Percentiles rank a stretch among this genome's conserved stretches.
These are phyloP conservation scores for Melanotaenia parkinsoni DNA, from an alignment of 2,797 vertebrate species.

Conservation along the genomic window DNA sequence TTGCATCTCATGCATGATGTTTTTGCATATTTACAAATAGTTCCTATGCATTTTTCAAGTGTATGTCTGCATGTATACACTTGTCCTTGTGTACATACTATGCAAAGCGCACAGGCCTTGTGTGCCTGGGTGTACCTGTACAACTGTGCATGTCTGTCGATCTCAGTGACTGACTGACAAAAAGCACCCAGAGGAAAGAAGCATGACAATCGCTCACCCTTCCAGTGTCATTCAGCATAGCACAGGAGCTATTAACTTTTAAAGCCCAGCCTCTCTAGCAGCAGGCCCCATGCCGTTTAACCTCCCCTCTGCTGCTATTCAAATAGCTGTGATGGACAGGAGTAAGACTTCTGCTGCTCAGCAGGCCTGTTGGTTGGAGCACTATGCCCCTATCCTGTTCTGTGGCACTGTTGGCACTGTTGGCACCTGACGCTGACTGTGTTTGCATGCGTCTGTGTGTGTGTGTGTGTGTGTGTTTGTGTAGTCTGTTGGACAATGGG, in stretches of 20 bases:
- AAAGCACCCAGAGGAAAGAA: slow-evolving; percentile 64
- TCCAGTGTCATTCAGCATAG: slow-evolving; percentile 76
- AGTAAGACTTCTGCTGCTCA: slow-evolving; percentile 64
- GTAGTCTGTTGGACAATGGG: slow-evolving; percentile 63
- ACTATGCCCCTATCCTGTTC: slow-evolving; percentile 56
- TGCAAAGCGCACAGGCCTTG: slow-evolving; percentile 5
- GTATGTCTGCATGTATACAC: slow-evolving; percentile 11
- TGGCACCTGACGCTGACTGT: slow-evolving; percentile 55
- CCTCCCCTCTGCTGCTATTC: slow-evolving; percentile 59
- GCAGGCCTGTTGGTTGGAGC: slow-evolving; percentile 57
- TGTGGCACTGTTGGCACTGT: slow-evolving; percentile 64
- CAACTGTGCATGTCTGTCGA: slow-evolving; percentile 48
- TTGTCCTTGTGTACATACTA: slow-evolving; percentile 14
- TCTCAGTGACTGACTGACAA: slow-evolving; percentile 75
- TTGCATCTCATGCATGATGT: slow-evolving; percentile 28
- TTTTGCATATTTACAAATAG: slow-evolving; percentile 34
- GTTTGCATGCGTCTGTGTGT: slow-evolving; percentile 24
- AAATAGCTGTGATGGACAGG: slow-evolving; percentile 78
- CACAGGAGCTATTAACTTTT: slow-evolving; percentile 79
- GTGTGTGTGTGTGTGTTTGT: slow-evolving; percentile 39
- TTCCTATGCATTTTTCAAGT: slow-evolving; percentile 27
- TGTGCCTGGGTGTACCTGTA: slow-evolving; percentile 37
- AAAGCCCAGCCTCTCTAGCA: slow-evolving; percentile 67
- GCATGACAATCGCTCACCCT: slow-evolving; percentile 74
- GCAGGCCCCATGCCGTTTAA: slow-evolving; percentile 63